Conservation (phyloP, 2,113 vertebrate genomes). For the Lethenteron camtschaticum region DNA sequence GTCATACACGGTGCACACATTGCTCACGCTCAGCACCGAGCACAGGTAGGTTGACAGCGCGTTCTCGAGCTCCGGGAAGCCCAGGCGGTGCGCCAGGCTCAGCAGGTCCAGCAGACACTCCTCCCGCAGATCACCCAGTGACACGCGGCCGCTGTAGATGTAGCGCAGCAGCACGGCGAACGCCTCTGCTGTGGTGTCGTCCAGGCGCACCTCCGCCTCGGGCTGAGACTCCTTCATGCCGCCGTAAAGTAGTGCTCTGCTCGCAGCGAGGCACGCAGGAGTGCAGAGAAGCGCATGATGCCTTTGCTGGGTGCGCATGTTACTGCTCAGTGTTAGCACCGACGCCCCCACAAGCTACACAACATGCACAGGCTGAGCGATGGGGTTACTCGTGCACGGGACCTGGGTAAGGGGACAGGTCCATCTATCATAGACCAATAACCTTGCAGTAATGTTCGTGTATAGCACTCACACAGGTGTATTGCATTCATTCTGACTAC, state of each 20-base stretch:
- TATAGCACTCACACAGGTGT: no score
- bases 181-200: conserved; percentile 74
- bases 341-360: no score
- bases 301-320: no score
- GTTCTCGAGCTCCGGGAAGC: conserved; percentile 77
- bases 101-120: conserved; percentile 84
- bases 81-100: conserved; percentile 80
- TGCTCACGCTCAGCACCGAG: conserved; percentile 73
- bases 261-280: conserved; percentile 8
- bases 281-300: no score
- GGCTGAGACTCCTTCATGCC: conserved; percentile 89
- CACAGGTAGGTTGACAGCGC: conserved; percentile 86
- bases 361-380: no score
- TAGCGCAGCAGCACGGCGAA: conserved; percentile 86
- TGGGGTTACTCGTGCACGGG: no score
- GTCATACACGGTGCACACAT: conserved; percentile 87
- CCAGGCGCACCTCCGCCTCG: conserved; percentile 70
- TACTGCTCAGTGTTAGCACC: no score
- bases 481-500: no score
- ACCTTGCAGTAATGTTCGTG: no score
- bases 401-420: no score
- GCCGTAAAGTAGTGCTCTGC: conserved; percentile 67
- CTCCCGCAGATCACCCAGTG: conserved; percentile 62
- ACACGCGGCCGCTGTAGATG: conserved; percentile 81
- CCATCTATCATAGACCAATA: no score